phyloP scores from a whole-genome alignment of 2,113 vertebrate genomes.

The Telmatochromis sp. region DNA sequence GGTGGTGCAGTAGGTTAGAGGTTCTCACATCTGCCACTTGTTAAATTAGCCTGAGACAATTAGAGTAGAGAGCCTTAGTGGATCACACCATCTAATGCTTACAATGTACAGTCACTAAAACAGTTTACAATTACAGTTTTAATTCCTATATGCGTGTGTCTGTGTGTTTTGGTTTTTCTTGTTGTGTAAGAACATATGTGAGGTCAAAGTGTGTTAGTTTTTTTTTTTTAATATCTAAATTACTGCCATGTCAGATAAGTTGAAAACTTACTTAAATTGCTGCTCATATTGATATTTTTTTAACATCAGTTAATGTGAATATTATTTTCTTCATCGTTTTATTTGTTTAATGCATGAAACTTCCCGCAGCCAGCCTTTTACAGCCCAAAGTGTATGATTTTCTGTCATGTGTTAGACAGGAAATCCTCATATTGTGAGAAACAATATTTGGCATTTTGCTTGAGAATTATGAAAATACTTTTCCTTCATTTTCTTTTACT shows the following conservation, averaged over 20 bases:
- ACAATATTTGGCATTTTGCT: background rate
- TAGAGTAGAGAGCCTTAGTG: conserved; percentile 27
- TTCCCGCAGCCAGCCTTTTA: accelerated
- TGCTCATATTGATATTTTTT: background rate
- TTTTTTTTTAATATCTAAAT: background rate
- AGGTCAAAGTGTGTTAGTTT: background rate
- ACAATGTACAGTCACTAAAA: conserved; percentile 6
- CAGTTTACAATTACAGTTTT: conserved; percentile 12
- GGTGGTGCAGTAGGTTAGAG: conserved; percentile 20
- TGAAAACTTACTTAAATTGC: background rate
- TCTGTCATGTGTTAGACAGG: background rate
- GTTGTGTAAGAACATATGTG: background rate
- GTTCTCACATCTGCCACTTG: conserved; percentile 72
- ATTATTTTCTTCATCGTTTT: background rate
- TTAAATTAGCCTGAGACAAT: conserved; percentile 68
- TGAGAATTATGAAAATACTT: background rate
- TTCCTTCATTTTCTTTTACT: background rate
- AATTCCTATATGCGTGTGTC: background rate
- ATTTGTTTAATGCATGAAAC: background rate
- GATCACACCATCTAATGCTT: conserved; percentile 16
- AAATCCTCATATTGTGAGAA: background rate
- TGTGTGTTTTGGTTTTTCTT: background rate
- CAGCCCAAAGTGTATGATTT: background rate
- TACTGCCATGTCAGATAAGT: background rate
- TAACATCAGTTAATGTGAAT: background rate